Base-by-base conservation (phyloP, 1,140 invertebrate genomes). In the Zophobas morio region DNA sequence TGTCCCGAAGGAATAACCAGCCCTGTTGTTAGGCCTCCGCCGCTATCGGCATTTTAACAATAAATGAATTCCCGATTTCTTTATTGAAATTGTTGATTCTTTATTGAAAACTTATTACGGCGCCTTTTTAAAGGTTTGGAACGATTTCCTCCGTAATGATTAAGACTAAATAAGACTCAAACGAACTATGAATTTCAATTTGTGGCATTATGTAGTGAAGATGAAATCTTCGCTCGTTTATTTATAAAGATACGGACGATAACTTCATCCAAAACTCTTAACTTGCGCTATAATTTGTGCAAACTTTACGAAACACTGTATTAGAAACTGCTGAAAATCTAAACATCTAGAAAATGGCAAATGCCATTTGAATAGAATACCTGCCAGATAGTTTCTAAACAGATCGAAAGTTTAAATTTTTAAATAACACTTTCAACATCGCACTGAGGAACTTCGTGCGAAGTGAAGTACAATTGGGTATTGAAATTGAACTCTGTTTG, bases 41-140 rank as follows among this genome's bases (percentile, higher is more conserved):
- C 71, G 77, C 77, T 78, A 78, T 78, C 72, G 77, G 77, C 72
- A 70, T 78, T 78, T 78, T 78, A 78, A 78, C 77, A 78, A 78
- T 78, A 74, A 78, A 78, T 78, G 77, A 78, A 78, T 80, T 78
- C 56, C 33, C 77, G 77, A 80, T 76, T 80, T 80, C 77, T 80
- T 78, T 76, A 80, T 78, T 74, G 79, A 78, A 78, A 80, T 74
- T 75, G 77, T 78, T 75, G 72, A 78, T 78, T 63, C 54, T 57
- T 57, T 60, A 57, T 74, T 60, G 51, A 60, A 74, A 74, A 74
- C 60, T 60, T 46, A 72, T 72, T 39, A 74, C 53, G 51, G 35
- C 72, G 56, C 40, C 56, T 51, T 4, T 74, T 74, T 60, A 40
- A 51, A 57, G 32, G 54, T 57, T 57, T 57, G 35, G 4, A 51